These are phyloP conservation scores for Eumaeus atala DNA, from an alignment of 1,140 invertebrate genomes.

Conservation along the genomic window DNA sequence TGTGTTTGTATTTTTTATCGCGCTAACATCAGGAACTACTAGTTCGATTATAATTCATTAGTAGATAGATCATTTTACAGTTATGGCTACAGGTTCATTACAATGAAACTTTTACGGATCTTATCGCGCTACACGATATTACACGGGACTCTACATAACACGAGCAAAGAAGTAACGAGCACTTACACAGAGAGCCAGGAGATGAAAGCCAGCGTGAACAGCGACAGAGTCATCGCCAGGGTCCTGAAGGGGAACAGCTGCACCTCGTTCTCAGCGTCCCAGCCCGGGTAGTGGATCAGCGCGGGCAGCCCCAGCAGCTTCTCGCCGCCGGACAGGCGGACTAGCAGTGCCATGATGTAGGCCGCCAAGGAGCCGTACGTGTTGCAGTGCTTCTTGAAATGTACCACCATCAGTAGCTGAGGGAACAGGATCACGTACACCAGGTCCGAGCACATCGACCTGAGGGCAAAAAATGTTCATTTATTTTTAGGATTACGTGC, in stretches of 20 bases:
- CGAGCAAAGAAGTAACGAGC: constrained; percentile 17
- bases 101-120: too few relatives aligned
- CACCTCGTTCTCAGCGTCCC: constrained; percentile 78
- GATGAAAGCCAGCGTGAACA: constrained; percentile 84
- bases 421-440: constrained; percentile 99
- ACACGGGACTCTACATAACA: neutral
- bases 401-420: constrained; percentile 97
- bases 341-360: constrained; percentile 91
- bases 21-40: too few relatives aligned
- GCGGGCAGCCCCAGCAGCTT: constrained; percentile 86
- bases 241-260: constrained; percentile 94
- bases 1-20: too few relatives aligned
- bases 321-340: constrained; percentile 91
- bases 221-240: constrained; percentile 89
- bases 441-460: constrained; percentile 96
- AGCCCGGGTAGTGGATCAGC: constrained; percentile 91
- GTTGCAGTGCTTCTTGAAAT: constrained; percentile 94
- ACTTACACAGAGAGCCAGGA: constrained; percentile 85
- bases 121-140: too few relatives aligned
- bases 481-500: too few relatives aligned
- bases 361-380: constrained; percentile 96
- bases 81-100: too few relatives aligned
- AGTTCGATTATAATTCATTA: too few relatives aligned
- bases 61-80: too few relatives aligned
- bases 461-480: constrained; percentile 36